Evolutionary conservation across 1,140 invertebrate species (phyloP).

Genomic region (Phenacoccus solenopsis): DNA sequence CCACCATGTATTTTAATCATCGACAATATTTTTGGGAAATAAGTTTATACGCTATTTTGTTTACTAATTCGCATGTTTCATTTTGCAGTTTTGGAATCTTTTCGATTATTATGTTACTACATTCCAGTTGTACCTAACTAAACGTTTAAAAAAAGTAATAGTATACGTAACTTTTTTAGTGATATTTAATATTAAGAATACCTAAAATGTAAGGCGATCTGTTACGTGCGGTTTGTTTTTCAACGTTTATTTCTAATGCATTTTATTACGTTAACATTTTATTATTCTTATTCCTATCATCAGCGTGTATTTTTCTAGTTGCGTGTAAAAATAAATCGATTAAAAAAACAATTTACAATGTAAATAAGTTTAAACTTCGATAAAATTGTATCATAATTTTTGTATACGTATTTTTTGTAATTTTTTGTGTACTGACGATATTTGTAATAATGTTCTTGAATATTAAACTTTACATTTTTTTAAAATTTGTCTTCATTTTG

Average conservation of each 20-base stretch:
- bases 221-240: neutral
- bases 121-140: neutral
- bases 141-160: conserved; percentile 1
- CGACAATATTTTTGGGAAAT: neutral
- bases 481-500: neutral
- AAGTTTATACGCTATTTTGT: neutral
- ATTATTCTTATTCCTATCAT: neutral
- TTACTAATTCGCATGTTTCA: too few relatives aligned
- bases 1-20: neutral
- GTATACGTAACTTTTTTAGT: conserved; percentile 15
- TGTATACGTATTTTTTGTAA: conserved; percentile 9
- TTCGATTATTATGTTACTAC: neutral
- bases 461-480: neutral
- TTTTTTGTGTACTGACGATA: conserved; percentile 7
- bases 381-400: neutral
- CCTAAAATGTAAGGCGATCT: neutral
- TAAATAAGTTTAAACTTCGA: neutral
- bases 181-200: conserved; percentile 8
- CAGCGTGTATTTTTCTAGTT: neutral
- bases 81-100: neutral
- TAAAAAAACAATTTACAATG: neutral
- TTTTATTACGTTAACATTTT: neutral
- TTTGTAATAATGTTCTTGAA: conserved; percentile 3
- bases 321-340: neutral
- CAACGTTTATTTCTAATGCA: neutral